These are phyloP conservation scores for Drosophila micromelanica DNA, from an alignment of 1,140 invertebrate genomes.

Conservation along the genomic window DNA sequence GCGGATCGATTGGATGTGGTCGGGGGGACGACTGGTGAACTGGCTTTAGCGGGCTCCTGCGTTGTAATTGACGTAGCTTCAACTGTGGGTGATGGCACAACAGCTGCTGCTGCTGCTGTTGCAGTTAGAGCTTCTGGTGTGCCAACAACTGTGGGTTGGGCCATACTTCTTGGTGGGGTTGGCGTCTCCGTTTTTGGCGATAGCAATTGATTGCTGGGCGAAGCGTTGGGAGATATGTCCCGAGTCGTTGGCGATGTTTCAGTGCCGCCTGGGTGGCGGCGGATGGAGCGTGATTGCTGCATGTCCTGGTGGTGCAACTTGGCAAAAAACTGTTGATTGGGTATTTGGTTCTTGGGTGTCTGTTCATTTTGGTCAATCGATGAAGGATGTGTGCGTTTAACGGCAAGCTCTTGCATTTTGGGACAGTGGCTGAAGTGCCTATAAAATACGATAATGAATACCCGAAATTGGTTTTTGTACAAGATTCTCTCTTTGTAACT, in stretches of 20 bases:
- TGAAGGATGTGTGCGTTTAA: conserved; percentile 89
- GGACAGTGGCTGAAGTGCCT: conserved; percentile 90
- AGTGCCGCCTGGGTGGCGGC: conserved; percentile 35
- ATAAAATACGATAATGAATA: not conserved
- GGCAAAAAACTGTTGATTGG: conserved; percentile 83
- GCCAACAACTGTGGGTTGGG: not conserved
- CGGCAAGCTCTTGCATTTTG: conserved; percentile 93
- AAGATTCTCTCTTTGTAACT: conserved; percentile 10
- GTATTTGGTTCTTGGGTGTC: conserved; percentile 85
- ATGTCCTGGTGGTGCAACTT: conserved; percentile 81
- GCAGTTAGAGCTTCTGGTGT: not conserved
- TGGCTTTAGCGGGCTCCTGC: not conserved
- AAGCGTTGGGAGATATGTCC: conserved; percentile 24
- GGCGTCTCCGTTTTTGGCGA: conserved; percentile 12
- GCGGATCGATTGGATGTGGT: conserved; percentile 10
- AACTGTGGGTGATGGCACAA: not conserved
- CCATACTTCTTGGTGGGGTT: not conserved
- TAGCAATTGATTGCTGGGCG: conserved; percentile 23
- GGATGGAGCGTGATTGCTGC: conserved; percentile 63
- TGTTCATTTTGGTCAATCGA: conserved; percentile 85
- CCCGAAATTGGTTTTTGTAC: not conserved
- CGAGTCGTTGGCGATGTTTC: conserved; percentile 38
- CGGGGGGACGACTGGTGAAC: not conserved
- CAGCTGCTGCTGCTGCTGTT: not conserved
- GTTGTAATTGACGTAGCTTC: not conserved